Evolutionary conservation across 2,797 vertebrate species (phyloP).

Genomic region (Monodelphis domestica): DNA sequence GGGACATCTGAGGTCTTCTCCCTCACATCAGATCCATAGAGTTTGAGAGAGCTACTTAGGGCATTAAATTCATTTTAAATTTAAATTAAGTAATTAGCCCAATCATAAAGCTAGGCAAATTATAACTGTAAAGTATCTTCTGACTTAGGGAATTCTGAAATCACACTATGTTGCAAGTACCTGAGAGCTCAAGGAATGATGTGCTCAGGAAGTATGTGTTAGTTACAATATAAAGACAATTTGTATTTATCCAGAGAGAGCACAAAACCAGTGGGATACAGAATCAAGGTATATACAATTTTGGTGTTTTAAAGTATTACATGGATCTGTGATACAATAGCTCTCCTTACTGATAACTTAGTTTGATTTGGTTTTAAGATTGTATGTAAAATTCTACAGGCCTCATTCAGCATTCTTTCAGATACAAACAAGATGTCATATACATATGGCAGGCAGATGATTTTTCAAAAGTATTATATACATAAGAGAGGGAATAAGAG

Average conservation of each 20-base stretch:
- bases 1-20: neutral
- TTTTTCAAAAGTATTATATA: neutral
- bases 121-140: neutral
- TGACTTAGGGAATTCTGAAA: neutral
- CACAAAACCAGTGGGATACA: neutral
- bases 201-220: neutral
- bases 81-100: neutral
- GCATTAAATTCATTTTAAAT: no score
- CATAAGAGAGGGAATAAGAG: neutral
- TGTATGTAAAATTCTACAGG: neutral
- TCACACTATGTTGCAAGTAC: neutral
- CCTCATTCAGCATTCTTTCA: neutral
- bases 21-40: neutral
- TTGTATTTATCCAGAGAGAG: neutral
- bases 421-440: no score
- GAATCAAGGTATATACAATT: neutral
- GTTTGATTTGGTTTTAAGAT: neutral
- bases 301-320: neutral
- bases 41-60: neutral
- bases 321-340: neutral
- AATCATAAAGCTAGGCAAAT: neutral
- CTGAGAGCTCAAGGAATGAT: neutral
- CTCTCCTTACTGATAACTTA: neutral
- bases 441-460: neutral
- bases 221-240: neutral